These are phyloP conservation scores for Oncorhynchus kisutch DNA, from an alignment of 2,113 vertebrate species.

Conservation along the genomic window DNA sequence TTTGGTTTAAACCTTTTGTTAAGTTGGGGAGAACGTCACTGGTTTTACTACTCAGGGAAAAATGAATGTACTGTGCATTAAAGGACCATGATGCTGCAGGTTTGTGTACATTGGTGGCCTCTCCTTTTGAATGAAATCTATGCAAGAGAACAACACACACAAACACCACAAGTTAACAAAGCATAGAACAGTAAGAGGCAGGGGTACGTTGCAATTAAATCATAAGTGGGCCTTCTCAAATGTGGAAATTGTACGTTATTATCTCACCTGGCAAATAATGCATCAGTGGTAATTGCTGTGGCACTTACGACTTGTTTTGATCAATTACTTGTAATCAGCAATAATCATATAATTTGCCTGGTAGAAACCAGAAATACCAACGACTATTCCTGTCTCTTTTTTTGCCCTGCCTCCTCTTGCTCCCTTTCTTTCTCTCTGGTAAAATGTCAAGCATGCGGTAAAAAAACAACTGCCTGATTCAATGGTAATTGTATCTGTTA, in stretches of 20 bases:
- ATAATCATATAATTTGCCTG: slow-evolving; percentile 13
- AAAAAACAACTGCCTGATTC: slow-evolving; percentile 69
- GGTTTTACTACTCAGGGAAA: no score
- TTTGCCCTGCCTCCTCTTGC: slow-evolving; percentile 47
- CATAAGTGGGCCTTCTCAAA: slow-evolving; percentile 43
- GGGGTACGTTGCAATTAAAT: slow-evolving; percentile 5
- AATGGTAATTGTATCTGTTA: slow-evolving; percentile 71
- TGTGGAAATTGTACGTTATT: slow-evolving; percentile 48
- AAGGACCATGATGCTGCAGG: no score
- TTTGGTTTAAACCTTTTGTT: no score
- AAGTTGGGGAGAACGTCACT: no score
- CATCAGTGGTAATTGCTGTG: slow-evolving; percentile 43
- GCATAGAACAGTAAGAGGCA: not conserved
- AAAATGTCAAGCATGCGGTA: slow-evolving; percentile 66
- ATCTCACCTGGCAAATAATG: slow-evolving; percentile 41
- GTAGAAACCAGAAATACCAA: slow-evolving; percentile 10
- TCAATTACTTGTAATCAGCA: slow-evolving; percentile 7
- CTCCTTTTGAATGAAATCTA: not conserved
- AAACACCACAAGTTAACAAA: slow-evolving; percentile 17
- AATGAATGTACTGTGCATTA: no score
- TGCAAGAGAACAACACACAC: slow-evolving; percentile 5
- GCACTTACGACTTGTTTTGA: slow-evolving; percentile 28
- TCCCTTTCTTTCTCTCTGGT: slow-evolving; percentile 56
- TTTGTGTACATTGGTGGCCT: no score
- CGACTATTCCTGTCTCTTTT: slow-evolving; percentile 7